Conservation (phyloP, 2,888 invertebrate genomes). For the Lepetodrilus schrolli region DNA sequence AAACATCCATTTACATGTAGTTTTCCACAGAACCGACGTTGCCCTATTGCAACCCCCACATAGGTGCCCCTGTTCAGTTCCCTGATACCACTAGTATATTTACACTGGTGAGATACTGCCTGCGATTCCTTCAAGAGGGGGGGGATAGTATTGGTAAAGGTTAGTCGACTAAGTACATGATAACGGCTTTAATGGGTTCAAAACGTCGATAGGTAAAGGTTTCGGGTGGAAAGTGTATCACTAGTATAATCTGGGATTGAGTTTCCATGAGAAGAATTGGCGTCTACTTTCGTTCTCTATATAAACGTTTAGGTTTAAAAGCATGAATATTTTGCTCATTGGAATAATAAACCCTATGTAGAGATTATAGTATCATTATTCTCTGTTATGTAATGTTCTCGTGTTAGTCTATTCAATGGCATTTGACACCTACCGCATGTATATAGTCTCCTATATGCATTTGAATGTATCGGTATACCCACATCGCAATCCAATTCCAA, state of each 20-base stretch:
- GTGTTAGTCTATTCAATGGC: too few species aligned
- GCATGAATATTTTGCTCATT: too few species aligned
- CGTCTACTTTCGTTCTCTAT: too few species aligned
- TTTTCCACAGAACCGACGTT: neutral
- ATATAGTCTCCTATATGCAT: too few species aligned
- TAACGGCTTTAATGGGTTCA: slow-evolving; percentile 6
- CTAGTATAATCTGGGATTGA: neutral
- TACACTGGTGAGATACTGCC: neutral
- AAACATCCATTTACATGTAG: slow-evolving; percentile 20
- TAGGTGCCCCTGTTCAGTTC: neutral
- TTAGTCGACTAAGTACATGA: slow-evolving; percentile 6
- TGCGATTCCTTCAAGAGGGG: neutral
- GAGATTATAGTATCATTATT: too few species aligned
- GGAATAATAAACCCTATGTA: too few species aligned
- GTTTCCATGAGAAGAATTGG: neutral
- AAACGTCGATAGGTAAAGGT: slow-evolving; percentile 3
- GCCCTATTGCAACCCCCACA: neutral
- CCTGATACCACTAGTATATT: neutral
- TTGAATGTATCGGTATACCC: too few species aligned
- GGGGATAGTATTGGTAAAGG: neutral
- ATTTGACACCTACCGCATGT: too few species aligned
- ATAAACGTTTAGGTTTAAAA: too few species aligned
- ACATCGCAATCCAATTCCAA: too few species aligned
- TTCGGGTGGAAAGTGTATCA: neutral
- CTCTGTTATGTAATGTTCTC: too few species aligned